phyloP scores from a whole-genome alignment of 2,113 vertebrate genomes.

The Rhagologus leucostigma region DNA sequence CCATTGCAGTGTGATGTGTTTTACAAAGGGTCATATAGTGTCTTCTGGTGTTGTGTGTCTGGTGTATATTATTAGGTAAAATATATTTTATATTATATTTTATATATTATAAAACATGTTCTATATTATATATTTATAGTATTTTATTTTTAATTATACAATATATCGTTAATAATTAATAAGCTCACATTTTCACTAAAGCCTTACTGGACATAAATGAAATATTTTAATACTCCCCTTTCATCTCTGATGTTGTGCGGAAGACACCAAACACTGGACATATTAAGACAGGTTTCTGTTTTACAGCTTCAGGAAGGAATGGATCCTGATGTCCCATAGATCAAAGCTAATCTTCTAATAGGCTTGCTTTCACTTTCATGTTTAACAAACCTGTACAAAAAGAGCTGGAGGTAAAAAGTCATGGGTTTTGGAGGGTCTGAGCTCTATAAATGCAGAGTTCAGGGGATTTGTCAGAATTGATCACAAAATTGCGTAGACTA shows the following conservation, averaged over 20 bases:
- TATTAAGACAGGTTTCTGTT: not conserved
- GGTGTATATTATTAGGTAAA: no score
- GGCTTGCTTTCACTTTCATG: not conserved
- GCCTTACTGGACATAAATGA: not conserved
- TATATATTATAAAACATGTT: no score
- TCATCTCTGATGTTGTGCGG: not conserved
- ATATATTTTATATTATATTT: not conserved
- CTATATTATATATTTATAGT: not conserved
- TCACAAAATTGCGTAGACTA: not conserved
- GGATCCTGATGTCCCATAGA: not conserved
- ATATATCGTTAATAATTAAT: not conserved
- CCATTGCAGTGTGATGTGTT: not conserved
- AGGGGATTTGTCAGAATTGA: not conserved
- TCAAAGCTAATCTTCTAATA: not conserved
- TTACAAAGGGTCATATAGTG: not conserved
- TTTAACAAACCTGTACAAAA: not conserved
- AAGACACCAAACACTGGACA: not conserved
- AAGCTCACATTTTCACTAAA: not conserved
- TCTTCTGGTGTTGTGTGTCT: not conserved
- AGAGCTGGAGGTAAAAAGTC: not conserved
- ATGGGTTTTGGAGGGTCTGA: fast-evolving
- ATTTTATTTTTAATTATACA: not conserved
- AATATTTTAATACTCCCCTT: not conserved
- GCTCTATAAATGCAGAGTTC: not conserved
- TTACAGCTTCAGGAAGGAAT: not conserved